These are phyloP conservation scores for Clepsis dumicolana DNA, from an alignment of 2,888 invertebrate species.

Conservation along the genomic window DNA sequence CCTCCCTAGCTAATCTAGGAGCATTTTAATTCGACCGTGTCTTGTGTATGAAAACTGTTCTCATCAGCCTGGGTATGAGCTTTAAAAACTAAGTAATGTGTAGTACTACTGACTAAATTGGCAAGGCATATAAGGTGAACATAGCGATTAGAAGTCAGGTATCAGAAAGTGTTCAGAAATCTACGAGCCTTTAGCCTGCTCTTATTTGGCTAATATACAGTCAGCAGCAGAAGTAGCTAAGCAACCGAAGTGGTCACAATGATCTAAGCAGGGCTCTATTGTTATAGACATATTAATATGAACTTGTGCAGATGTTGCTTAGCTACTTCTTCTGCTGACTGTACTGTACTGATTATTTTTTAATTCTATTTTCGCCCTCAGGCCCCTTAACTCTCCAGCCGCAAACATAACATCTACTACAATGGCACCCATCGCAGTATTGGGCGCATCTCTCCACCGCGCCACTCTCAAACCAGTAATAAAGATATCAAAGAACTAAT, in stretches of 20 bases:
- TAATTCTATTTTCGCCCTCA: background rate
- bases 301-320: too few relatives aligned
- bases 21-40: too few relatives aligned
- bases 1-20: too few relatives aligned
- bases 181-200: background rate
- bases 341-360: background rate
- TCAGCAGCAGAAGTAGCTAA: too few relatives aligned
- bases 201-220: background rate
- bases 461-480: background rate
- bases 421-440: background rate
- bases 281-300: too few relatives aligned
- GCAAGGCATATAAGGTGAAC: too few relatives aligned
- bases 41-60: background rate
- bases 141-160: too few relatives aligned
- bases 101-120: too few relatives aligned
- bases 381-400: slow-evolving; percentile 2
- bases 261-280: too few relatives aligned
- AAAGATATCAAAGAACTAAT: background rate
- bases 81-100: too few relatives aligned
- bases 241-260: too few relatives aligned
- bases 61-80: background rate
- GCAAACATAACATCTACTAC: background rate
- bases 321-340: too few relatives aligned
- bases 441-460: background rate
- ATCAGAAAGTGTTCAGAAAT: background rate